Percentiles rank a stretch among this genome's conserved stretches.
Conservation (phyloP, 2,888 invertebrate genomes). For the Drosophila bunnanda region DNA sequence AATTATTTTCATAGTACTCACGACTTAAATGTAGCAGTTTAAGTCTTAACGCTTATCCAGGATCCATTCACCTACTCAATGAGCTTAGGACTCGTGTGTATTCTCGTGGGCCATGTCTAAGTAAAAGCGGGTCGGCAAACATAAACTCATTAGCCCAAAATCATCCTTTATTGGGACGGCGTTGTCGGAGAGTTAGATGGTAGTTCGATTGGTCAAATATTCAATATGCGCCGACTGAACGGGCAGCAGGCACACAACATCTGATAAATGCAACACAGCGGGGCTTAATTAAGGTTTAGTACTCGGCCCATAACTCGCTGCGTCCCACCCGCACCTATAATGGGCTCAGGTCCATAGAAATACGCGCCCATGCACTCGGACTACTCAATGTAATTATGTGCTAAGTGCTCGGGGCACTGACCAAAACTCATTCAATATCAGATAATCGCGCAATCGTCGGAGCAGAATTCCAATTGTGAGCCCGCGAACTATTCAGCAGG, state of each 20-base stretch:
- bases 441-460: constrained; percentile 49
- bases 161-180: constrained; percentile 31
- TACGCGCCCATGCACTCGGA: constrained; percentile 15
- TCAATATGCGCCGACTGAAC: constrained; percentile 54
- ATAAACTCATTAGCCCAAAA: constrained; percentile 70
- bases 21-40: neutral
- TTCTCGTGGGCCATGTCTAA: neutral
- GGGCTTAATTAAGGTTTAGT: constrained; percentile 70
- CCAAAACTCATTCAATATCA: constrained; percentile 57
- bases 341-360: constrained; percentile 15
- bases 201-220: constrained; percentile 55
- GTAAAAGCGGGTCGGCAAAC: constrained; percentile 54
- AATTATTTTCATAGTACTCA: neutral
- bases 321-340: constrained; percentile 21
- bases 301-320: constrained; percentile 33
- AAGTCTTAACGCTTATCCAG: neutral
- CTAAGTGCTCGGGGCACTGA: constrained; percentile 64
- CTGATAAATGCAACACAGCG: constrained; percentile 53
- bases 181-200: constrained; percentile 16
- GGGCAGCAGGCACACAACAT: constrained; percentile 26
- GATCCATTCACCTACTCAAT: neutral
- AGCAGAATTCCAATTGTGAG: neutral
- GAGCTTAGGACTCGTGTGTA: neutral
- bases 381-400: constrained; percentile 73
- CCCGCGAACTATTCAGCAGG: neutral